phyloP scores from a whole-genome alignment of 2,113 vertebrate species.

The Tenrec ecaudatus region DNA sequence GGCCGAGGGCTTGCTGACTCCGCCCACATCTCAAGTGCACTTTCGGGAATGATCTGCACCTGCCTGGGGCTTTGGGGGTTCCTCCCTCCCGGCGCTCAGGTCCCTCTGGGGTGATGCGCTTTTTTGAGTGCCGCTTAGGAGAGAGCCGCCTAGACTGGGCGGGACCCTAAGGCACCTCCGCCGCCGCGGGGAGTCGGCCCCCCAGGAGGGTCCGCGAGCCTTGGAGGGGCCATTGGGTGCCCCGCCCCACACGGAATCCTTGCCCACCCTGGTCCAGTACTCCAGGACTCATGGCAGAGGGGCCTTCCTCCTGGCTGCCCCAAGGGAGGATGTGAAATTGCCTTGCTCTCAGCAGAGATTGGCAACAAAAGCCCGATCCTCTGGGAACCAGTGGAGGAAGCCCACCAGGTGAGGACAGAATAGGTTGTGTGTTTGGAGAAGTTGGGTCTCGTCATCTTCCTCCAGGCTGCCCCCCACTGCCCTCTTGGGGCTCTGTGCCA shows the following conservation, averaged over 20 bases:
- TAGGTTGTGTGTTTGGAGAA: not conserved
- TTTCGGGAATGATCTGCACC: slow-evolving; percentile 13
- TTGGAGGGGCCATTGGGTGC: not conserved
- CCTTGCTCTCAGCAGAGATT: not conserved
- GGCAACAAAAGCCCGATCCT: slow-evolving; percentile 3
- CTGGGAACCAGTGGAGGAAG: not conserved
- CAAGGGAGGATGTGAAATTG: slow-evolving; percentile 2
- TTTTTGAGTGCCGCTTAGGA: not conserved
- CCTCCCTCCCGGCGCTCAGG: not conserved
- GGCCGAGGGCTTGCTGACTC: not conserved
- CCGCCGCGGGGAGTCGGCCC: not conserved
- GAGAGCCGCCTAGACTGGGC: slow-evolving; percentile 39
- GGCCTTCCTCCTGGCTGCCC: not conserved
- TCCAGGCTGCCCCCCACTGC: not conserved
- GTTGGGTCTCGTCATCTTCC: too few species aligned
- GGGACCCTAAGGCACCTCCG: not conserved
- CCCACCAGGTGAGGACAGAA: not conserved
- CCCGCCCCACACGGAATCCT: not conserved
- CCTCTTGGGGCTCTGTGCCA: not conserved
- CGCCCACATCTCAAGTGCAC: not conserved
- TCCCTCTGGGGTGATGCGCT: not conserved
- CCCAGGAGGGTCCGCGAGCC: not conserved
- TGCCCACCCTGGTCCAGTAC: not conserved
- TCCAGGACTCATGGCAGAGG: slow-evolving; percentile 4
- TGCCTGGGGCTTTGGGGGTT: not conserved